Evolutionary conservation across 2,113 vertebrate species (phyloP), one percentile per base, ranked within the genome.

Genomic region (Vimba vimba): DNA sequence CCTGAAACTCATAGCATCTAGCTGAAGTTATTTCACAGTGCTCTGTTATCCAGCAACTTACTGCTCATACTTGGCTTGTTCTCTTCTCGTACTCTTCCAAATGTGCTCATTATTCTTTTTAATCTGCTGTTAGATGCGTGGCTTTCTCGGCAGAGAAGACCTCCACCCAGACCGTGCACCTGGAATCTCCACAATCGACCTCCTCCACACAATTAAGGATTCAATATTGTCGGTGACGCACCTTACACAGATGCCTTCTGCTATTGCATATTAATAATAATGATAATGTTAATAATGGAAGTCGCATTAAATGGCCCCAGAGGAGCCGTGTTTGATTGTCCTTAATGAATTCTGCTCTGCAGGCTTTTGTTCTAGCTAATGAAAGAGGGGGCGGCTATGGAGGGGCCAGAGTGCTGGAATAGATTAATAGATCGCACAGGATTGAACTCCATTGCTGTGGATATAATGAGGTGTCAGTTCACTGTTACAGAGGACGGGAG

Each of bases 401-500:
- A 89, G 86, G 30, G 79, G 89, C 84, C 71, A 85, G 86, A 36
- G 84, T 88, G 88, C 87, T 83, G 86, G 82, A 89, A 89, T 79
- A 92, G 91, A 95, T 94, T 89, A 94, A 93, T 92, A 93, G 91
- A 93, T 94, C 87, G 87, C 89, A 88, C 77, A 78, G 84, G 91
- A 90, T 84, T 93, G 89, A 94, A 93, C 92, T 93, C 88, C 90
- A 87, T 93, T 87, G 91, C 89, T 81, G 88, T 88, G 91, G 88
- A 87, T 57, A 77, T 94, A 95, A 94, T 94, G 92, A 94, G 92
- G 91, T 92, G 91, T 93, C 91, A 88, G 83, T 89, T 91, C 89
- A 89, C 80, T 76, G 60, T 77, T 89, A 87, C 86, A 33, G 79
- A 62, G 77, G 87, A 6, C 33, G n/a, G 68, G 84, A 82, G 82